Evolutionary conservation across 2,797 vertebrate species (phyloP).

Genomic region (Lemur catta): DNA sequence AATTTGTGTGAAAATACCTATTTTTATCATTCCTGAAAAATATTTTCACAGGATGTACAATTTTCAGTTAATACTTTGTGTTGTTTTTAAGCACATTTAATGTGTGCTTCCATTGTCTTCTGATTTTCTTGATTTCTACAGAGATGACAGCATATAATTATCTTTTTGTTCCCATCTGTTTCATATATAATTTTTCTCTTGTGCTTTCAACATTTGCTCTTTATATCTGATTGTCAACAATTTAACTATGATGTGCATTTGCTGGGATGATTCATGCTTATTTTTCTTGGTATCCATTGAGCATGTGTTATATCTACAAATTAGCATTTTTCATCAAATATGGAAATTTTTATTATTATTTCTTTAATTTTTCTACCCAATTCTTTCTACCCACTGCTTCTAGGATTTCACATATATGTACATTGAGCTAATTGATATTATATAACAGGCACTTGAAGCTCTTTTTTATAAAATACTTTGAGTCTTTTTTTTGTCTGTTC

Average conservation of each 20-base stretch:
- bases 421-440: not conserved
- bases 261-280: not conserved
- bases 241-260: not conserved
- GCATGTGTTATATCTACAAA: not conserved
- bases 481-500: not conserved
- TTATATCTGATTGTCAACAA: not conserved
- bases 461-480: not conserved
- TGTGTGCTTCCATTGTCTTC: not conserved
- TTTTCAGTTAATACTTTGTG: not conserved
- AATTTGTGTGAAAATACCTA: not conserved
- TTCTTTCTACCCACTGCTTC: not conserved
- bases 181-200: not conserved
- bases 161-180: not conserved
- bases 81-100: not conserved
- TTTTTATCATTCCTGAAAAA: not conserved
- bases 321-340: not conserved
- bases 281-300: not conserved
- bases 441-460: not conserved
- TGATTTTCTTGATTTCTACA: not conserved
- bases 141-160: not conserved
- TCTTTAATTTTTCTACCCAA: not conserved
- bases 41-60: not conserved
- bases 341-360: not conserved
- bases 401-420: not conserved
- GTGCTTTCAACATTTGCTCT: not conserved